Base-by-base conservation (phyloP, 2,797 vertebrate genomes). In the Dromococcyx pavoninus region DNA sequence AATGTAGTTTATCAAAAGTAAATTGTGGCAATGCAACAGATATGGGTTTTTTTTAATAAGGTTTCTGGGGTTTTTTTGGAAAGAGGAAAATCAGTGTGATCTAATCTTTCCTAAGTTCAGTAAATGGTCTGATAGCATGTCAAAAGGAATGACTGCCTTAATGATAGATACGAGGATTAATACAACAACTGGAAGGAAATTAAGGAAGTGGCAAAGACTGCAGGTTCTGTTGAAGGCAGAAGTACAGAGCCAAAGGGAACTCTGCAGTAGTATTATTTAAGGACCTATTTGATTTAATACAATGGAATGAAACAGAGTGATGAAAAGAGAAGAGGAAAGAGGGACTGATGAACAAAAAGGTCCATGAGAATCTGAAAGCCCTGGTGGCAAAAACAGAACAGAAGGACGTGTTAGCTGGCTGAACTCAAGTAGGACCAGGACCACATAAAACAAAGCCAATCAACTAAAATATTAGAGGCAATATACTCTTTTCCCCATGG, bases 31-130 rank as follows among this genome's bases (percentile, higher is more conserved):
- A 8, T 17, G 17, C 16, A 51, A 37, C 11, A 3, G 11, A 35
- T 4, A 24, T 43, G 39, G 39, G 10, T 10, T 41, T 14, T 41
- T 53, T 28, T 53, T 28, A 3, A 62, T 56, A 44, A 62, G 22
- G 32, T 9, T 33, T 35, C 12, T 37, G 17, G 28, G 16, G 0
- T n/a, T 35, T 37, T 11, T 22, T 3, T 11, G 0, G 7, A 17
- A 25, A 43, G 19, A 37, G 50, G 16, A 66, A 79, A 82, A 41
- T 35, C 25, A 51, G 12, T 5, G 37, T 10, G 13, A 66, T 65
- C 44, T 71, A 44, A 80, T 57, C 7, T 54, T 86, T 58, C 30
- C 2, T 3, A 28, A 32, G 9, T 27, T 71, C 8, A 3, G 18
- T 21, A 43, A 81, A 81, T 22, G 58, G 10, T n/a, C 35, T 66